A percentile compares a stretch with the other conserved stretches of the same genome.
phyloP scores from a whole-genome alignment of 2,797 vertebrate genomes.

The Botia kubotai region DNA sequence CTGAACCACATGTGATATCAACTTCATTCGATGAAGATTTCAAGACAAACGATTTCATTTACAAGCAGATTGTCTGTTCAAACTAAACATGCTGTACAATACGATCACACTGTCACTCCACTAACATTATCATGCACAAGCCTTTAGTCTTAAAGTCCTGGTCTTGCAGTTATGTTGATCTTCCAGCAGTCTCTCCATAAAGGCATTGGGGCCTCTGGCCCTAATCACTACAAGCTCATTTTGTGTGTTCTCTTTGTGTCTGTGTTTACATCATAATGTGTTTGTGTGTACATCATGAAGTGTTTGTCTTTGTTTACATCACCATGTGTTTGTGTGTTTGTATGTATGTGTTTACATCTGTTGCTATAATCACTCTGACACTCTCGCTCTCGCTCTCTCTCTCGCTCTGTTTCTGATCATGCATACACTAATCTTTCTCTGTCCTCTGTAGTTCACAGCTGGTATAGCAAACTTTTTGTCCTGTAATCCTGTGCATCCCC shows the following conservation, averaged over 20 bases:
- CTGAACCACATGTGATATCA: too few relatives aligned
- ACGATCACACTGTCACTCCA: not conserved
- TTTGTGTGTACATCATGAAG: slow-evolving; percentile 51
- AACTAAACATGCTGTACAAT: not conserved
- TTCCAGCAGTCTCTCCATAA: slow-evolving; percentile 2
- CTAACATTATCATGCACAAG: not conserved
- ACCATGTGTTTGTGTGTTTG: slow-evolving; percentile 40
- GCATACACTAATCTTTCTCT: slow-evolving; percentile 25
- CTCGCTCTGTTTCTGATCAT: slow-evolving; percentile 28
- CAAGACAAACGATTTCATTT: not conserved
- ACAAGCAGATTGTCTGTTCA: not conserved
- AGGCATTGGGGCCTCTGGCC: slow-evolving; percentile 15
- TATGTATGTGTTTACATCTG: slow-evolving; percentile 53
- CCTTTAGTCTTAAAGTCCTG: not conserved
- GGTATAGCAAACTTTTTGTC: slow-evolving; percentile 20
- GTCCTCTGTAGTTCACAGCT: slow-evolving; percentile 30
- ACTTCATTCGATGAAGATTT: too few relatives aligned
- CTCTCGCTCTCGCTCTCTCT: slow-evolving; percentile 22
- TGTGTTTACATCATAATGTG: slow-evolving; percentile 40
- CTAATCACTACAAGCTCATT: slow-evolving; percentile 2
- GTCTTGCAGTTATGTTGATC: not conserved
- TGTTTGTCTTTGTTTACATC: too few relatives aligned
- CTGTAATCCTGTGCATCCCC: slow-evolving; percentile 3
- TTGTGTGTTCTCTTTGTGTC: slow-evolving; percentile 28
- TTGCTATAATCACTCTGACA: slow-evolving; percentile 51